Conservation (phyloP, 2,888 invertebrate species). For the Apocheima hispidaria region DNA sequence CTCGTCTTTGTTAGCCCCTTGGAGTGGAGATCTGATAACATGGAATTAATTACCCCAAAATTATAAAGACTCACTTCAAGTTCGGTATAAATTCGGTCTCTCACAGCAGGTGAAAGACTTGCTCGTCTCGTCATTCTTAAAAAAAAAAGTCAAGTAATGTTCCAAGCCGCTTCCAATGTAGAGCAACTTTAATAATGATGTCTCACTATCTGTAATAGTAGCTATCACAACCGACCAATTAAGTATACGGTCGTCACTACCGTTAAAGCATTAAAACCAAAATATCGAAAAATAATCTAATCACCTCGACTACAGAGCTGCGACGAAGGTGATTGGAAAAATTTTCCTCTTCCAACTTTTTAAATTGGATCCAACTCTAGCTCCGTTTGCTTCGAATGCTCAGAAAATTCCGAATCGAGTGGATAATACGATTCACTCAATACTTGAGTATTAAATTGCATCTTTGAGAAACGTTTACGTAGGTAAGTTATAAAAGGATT, state of each 20-base stretch:
- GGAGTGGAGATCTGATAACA: too few relatives aligned
- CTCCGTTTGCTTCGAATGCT: conserved; percentile 74
- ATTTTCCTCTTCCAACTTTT: conserved; percentile 79
- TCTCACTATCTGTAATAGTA: not conserved
- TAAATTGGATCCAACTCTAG: conserved; percentile 80
- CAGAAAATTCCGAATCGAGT: conserved; percentile 60
- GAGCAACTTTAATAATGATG: too few relatives aligned
- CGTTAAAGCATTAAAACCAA: conserved; percentile 14
- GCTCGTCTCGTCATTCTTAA: too few relatives aligned
- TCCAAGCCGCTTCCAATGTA: too few relatives aligned
- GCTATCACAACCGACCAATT: too few relatives aligned
- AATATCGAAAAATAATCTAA: conserved; percentile 64
- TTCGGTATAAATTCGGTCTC: too few relatives aligned
- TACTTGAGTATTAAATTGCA: conserved; percentile 78
- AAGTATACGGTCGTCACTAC: not conserved
- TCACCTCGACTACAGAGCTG: conserved; percentile 72
- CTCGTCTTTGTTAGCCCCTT: too few relatives aligned
- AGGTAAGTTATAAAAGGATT: conserved; percentile 57
- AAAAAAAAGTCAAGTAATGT: too few relatives aligned
- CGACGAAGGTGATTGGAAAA: conserved; percentile 79
- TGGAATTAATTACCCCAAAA: too few relatives aligned
- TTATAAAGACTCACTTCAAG: too few relatives aligned
- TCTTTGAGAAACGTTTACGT: conserved; percentile 76
- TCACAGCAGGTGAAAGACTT: too few relatives aligned
- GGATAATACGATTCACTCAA: conserved; percentile 78